Percentiles rank a stretch among this genome's conserved stretches.
Evolutionary conservation across 2,113 vertebrate genomes (phyloP).

Genomic region (Macquaria australasica): DNA sequence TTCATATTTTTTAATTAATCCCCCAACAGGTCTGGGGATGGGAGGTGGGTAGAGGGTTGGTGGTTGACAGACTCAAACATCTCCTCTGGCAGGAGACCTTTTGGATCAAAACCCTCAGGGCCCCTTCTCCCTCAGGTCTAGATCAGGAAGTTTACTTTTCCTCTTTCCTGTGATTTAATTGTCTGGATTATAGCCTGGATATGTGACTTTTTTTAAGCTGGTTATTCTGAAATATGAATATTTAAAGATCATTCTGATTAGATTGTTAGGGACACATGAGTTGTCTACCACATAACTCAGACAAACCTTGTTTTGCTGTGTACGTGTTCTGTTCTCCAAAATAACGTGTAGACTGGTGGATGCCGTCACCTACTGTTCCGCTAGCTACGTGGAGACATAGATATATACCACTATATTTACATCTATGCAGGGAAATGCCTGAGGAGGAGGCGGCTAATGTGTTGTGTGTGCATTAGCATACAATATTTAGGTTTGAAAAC

Average conservation of each 20-base stretch:
- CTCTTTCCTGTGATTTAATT: background rate
- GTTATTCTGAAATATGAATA: background rate
- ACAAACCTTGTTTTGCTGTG: no score
- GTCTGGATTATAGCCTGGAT: background rate
- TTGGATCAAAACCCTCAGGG: background rate
- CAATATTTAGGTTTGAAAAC: no score
- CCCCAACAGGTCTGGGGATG: background rate
- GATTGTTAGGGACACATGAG: background rate
- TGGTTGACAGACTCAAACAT: background rate
- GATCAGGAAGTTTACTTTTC: background rate
- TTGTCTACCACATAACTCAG: no score
- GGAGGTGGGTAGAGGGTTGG: background rate
- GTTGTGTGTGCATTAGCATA: no score
- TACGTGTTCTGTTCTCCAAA: no score
- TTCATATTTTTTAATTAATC: conserved; percentile 25
- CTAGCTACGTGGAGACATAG: no score
- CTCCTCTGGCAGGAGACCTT: background rate
- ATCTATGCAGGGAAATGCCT: no score
- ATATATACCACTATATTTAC: no score
- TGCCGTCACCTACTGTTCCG: no score
- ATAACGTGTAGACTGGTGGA: no score
- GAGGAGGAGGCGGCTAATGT: no score
- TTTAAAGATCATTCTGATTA: background rate
- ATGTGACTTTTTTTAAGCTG: background rate
- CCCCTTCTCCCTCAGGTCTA: background rate